A percentile compares a stretch with the other conserved stretches of the same genome.
Conservation (phyloP, 37 sponge, comb jelly and placozoan genomes). For the Mnemiopsis leidyi region DNA sequence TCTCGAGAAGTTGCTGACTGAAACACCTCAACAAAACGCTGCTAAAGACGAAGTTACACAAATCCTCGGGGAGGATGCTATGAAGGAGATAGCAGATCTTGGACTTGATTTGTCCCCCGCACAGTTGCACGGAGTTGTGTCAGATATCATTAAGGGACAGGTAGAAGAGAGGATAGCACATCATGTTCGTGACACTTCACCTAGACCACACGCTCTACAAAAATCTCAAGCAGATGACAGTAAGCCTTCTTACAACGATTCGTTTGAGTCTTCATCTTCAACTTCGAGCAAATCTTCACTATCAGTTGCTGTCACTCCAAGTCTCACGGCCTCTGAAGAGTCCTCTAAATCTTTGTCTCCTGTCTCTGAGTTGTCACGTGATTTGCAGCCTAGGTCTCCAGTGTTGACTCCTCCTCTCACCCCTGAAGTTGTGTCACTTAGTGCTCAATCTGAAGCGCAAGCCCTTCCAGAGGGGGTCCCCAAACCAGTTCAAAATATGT, state of each 20-base stretch:
- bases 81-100: background rate
- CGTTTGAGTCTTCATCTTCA: background rate
- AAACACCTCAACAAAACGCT: background rate
- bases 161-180: slow-evolving; percentile 25
- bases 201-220: background rate
- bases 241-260: background rate
- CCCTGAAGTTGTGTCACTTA: background rate
- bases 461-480: slow-evolving; percentile 27
- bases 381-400: background rate
- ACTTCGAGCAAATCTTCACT: background rate
- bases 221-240: background rate
- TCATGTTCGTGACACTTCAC: background rate
- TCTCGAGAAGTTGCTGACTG: background rate
- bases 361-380: background rate
- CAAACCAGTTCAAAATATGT: background rate
- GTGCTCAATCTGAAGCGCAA: background rate
- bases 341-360: background rate
- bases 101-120: background rate
- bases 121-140: background rate
- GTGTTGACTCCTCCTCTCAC: background rate
- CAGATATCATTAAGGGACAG: background rate
- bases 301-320: background rate
- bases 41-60: background rate
- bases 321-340: slow-evolving; percentile 7
- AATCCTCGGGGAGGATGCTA: background rate